Evolutionary conservation across 2,797 vertebrate species (phyloP).

Genomic region (Capromys pilorides): DNA sequence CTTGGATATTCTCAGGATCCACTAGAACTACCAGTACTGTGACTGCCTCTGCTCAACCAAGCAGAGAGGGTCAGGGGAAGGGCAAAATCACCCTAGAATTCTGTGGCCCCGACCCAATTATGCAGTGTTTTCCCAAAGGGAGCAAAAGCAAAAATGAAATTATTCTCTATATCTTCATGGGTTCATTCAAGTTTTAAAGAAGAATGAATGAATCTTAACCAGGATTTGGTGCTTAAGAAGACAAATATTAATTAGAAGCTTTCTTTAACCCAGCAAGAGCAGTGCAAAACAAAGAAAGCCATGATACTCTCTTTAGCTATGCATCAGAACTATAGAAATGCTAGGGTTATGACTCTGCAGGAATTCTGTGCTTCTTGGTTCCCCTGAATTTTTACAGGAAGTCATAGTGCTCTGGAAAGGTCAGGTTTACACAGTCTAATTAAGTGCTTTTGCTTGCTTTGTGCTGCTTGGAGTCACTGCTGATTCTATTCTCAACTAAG

Average conservation of each 20-base stretch:
- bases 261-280: background rate
- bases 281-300: background rate
- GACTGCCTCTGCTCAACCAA: background rate
- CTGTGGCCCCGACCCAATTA: background rate
- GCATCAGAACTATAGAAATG: background rate
- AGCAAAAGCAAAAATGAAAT: background rate
- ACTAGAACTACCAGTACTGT: background rate
- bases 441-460: slow-evolving; percentile 64
- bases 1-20: background rate
- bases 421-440: slow-evolving; percentile 58
- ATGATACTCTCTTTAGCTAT: background rate
- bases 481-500: slow-evolving; percentile 56
- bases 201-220: slow-evolving; percentile 17
- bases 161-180: background rate
- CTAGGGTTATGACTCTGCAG: background rate
- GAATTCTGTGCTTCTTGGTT: background rate
- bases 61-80: rapidly evolving
- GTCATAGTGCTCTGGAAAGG: slow-evolving; percentile 47
- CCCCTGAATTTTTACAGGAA: background rate
- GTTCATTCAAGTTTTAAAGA: slow-evolving; percentile 3
- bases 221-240: background rate
- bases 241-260: background rate
- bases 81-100: background rate
- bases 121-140: background rate
- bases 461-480: slow-evolving; percentile 23